Base-by-base conservation (phyloP, 2,113 vertebrate species). In the Gambusia holbrooki region DNA sequence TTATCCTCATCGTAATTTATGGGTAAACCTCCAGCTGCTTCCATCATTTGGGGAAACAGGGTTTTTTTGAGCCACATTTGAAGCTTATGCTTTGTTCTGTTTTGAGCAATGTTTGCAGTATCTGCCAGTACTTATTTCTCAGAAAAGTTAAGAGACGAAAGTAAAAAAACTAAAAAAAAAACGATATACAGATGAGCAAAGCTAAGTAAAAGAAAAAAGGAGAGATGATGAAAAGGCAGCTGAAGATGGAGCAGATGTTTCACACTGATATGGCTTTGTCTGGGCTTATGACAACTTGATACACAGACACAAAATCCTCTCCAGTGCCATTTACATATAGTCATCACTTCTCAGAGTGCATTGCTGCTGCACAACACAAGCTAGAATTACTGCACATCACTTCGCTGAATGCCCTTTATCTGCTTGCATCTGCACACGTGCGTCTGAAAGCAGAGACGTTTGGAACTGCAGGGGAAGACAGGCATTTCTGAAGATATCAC, bases 311-410 rank as follows among this genome's bases (percentile, higher is more conserved):
- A 60, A 71, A 74, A 82, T 63, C 68, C 77, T 54, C 54, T 64
- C 37, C 8, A 42, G 77, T 66, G 3, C 74, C 22, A 86, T 88
- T 91, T 83, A 82, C 91, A 85, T 87, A 71, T 79, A 81, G 85
- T 87, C 90, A 92, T 92, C 88, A 88, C 86, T 92, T 90, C 85
- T 93, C 83, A 25, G 71, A 81, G 81, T 7, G 66, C 82, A 32
- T 13, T 51, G 84, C 82, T 86, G 87, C 78, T 77, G 29, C 71
- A 4, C 75, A 67, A 74, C 87, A 66, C 75, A 79, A 45, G 63
- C 83, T 27, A 73, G 65, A 48, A 71, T 64, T 79, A 63, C 67
- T 75, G 66, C 81, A 74, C 69, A 28, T 14, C 42, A 63, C 69
- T 58, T 60, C 79, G 12, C 58, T 10, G 62, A 69, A 54, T 40